Base-by-base conservation (phyloP, 2,113 vertebrate species). In the Dromas ardeola region DNA sequence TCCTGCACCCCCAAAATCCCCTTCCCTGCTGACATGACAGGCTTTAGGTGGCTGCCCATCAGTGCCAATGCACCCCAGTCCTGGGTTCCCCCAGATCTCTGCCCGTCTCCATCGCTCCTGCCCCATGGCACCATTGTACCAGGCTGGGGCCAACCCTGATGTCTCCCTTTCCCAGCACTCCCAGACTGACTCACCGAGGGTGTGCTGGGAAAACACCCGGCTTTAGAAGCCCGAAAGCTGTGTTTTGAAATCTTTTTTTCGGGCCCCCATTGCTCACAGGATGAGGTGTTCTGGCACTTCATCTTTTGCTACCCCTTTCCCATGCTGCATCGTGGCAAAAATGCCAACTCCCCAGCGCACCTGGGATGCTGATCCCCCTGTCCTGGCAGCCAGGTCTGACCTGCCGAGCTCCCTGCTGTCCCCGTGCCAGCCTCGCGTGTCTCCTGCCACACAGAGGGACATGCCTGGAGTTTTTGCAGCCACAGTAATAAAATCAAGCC, bases 141-240 rank as follows among this genome's bases (percentile, higher is more conserved):
- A 10, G 74, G 63, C 66, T 15, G 50, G 50, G 47, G 8, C 21
- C 34, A 89, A 49, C 81, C 87, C 79, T 19, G 53, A 19, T 53
- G 50, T 49, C 71, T 81, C 63, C 26, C n/a, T 22, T 69, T 93
- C 82, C 83, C 88, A 50, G 63, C 81, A 25, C 81, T 93, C 74
- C 95, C 88, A 15, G 43, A 4, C 29, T 97, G 96, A 98, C 72
- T 98, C 98, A 98, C 25, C 15, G 1, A 40, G 92, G 90, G 3
- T 70, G 91, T 97, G 92, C 96, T 92, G 95, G 94, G 91, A 95
- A 97, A 4, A 3, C 45, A 12, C 19, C 26, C 5, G 0, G 22
- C 1, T 13, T 29, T 8, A 23, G 30, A 8, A 73, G 56, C 69
- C 65, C 36, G 66, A 56, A 5, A 8, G 50, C n/a, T 13, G 1